A percentile compares a stretch with the other conserved stretches of the same genome.
These are phyloP conservation scores for Gila robusta DNA, from an alignment of 2,797 vertebrate genomes.

Conservation along the genomic window DNA sequence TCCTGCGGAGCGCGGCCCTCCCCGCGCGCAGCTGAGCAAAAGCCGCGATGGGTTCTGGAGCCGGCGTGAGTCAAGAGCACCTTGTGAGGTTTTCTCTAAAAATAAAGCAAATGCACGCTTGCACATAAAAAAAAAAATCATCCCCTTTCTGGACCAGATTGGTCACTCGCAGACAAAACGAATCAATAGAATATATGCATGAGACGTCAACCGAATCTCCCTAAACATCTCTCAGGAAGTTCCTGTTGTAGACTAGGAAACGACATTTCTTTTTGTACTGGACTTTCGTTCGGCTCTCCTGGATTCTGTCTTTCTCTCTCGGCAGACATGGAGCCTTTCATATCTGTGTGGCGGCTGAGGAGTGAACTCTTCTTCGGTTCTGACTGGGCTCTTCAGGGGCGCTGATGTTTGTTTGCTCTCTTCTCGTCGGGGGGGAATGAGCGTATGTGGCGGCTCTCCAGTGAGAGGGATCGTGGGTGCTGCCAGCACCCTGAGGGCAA, in stretches of 20 bases:
- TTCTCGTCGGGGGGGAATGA: conserved; percentile 11
- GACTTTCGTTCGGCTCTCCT: conserved; percentile 25
- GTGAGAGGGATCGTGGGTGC: conserved; percentile 45
- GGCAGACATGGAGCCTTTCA: conserved; percentile 33
- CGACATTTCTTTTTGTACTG: conserved; percentile 3
- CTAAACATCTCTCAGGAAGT: conserved; percentile 26
- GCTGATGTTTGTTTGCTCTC: conserved; percentile 53
- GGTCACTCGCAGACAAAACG: conserved; percentile 47
- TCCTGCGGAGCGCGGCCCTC: conserved; percentile 46
- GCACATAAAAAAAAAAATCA: conserved; percentile 12
- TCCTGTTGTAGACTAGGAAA: conserved; percentile 27
- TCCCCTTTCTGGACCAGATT: conserved; percentile 29
- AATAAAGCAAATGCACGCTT: conserved; percentile 31
- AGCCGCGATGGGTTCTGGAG: conserved; percentile 24
- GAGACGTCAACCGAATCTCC: conserved; percentile 37
- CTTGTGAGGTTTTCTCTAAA: conserved; percentile 41
- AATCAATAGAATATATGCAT: conserved; percentile 60
- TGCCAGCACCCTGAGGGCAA: conserved; percentile 48
- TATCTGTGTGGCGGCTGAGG: conserved; percentile 20
- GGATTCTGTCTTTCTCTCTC: background rate
- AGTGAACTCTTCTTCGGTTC: conserved; percentile 26
- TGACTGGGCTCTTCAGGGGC: conserved; percentile 36
- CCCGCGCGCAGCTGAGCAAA: conserved; percentile 30
- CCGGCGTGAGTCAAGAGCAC: conserved; percentile 30
- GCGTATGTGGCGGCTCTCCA: conserved; percentile 42